Evolutionary conservation across 2,888 invertebrate genomes (phyloP).

Genomic region (Gastrophysa polygoni): DNA sequence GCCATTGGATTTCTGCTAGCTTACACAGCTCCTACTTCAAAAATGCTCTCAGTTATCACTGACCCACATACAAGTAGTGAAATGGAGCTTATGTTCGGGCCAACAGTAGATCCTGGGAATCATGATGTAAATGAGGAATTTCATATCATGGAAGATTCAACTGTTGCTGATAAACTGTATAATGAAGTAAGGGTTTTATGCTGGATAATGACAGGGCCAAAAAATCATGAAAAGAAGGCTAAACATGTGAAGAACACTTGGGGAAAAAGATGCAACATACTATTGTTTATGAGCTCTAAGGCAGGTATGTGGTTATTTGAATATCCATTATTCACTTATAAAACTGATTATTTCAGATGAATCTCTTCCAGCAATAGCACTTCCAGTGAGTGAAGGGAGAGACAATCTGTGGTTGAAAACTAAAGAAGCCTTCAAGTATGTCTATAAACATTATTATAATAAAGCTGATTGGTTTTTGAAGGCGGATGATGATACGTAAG

Average conservation of each 20-base stretch:
- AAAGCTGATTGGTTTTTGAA: slow-evolving; percentile 97
- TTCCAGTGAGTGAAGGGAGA: slow-evolving; percentile 89
- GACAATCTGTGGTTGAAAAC: slow-evolving; percentile 98
- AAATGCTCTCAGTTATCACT: slow-evolving; percentile 51
- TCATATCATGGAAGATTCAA: slow-evolving; percentile 62
- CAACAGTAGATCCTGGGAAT: slow-evolving; percentile 45
- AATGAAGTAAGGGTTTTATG: slow-evolving; percentile 86
- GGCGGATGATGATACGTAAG: slow-evolving; percentile 97
- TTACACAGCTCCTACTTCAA: slow-evolving; percentile 61
- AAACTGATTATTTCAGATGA: slow-evolving; percentile 70
- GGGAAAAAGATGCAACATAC: slow-evolving; percentile 89
- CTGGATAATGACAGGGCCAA: slow-evolving; percentile 96
- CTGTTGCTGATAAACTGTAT: slow-evolving; percentile 73
- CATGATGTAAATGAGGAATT: slow-evolving; percentile 50
- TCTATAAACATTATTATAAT: slow-evolving; percentile 81
- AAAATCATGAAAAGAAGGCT: slow-evolving; percentile 88
- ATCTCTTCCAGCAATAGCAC: slow-evolving; percentile 76
- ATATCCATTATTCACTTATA: too few relatives aligned
- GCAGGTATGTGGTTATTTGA: slow-evolving; percentile 65
- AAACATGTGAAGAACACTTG: slow-evolving; percentile 95
- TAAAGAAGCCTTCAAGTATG: slow-evolving; percentile 89
- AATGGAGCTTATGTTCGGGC: slow-evolving; percentile 45
- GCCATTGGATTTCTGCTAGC: slow-evolving; percentile 79
- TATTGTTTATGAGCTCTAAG: slow-evolving; percentile 85
- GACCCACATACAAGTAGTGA: slow-evolving; percentile 46